These are phyloP conservation scores for Drosophila aff. DNA, from an alignment of 1,140 invertebrate genomes.

Conservation along the genomic window DNA sequence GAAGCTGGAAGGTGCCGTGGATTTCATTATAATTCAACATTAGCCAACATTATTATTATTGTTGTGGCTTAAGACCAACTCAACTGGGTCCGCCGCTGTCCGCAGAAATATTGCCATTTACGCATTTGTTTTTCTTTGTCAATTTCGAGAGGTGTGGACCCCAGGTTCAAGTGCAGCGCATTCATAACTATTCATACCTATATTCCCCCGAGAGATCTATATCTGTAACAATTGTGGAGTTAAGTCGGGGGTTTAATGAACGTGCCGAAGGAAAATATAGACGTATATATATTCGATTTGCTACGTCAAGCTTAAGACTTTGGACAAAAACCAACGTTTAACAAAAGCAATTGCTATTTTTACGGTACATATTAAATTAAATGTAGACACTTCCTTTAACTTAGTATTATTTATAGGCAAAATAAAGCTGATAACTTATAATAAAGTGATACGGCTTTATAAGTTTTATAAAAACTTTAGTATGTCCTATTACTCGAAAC, in stretches of 20 bases:
- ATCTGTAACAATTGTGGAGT: constrained; percentile 39
- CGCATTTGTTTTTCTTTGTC: constrained; percentile 82
- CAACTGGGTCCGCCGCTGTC: constrained; percentile 29
- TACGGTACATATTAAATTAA: background rate
- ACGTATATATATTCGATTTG: background rate
- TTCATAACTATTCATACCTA: constrained; percentile 30
- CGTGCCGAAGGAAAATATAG: constrained; percentile 13
- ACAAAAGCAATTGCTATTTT: constrained; percentile 5
- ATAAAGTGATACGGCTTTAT: background rate
- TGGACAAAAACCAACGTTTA: constrained; percentile 7
- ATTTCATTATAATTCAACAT: constrained; percentile 68
- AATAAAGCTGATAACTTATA: background rate
- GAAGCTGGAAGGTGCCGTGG: constrained; percentile 18
- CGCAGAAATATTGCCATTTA: constrained; percentile 63
- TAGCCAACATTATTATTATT: constrained; percentile 68
- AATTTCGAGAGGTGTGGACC: constrained; percentile 70
- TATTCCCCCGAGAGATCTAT: constrained; percentile 7
- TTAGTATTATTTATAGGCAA: too few relatives aligned
- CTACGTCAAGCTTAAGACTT: background rate
- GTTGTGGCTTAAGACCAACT: constrained; percentile 57
- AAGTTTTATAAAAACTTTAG: background rate
- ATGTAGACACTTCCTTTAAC: background rate
- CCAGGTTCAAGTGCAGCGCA: constrained; percentile 78
- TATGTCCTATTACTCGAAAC: background rate
- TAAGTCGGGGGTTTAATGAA: constrained; percentile 26